Evolutionary conservation across 2,113 vertebrate genomes (phyloP).

Genomic region (Plecotus auritus): DNA sequence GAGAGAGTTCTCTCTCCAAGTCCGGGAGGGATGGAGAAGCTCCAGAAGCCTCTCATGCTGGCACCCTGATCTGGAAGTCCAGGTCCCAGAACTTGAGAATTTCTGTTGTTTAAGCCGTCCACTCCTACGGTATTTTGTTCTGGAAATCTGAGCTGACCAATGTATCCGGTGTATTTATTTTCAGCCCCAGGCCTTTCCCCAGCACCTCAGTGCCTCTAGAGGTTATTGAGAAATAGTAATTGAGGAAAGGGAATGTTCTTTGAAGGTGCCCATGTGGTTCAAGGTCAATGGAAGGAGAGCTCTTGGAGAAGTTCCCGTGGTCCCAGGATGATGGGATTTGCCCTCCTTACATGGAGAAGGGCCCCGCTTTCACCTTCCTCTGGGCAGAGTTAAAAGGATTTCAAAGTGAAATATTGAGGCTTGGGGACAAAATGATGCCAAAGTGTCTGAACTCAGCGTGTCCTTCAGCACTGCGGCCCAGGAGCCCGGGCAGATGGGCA

Average conservation of each 20-base stretch:
- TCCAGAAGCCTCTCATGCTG: fast-evolving
- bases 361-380: neutral
- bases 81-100: neutral
- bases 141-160: neutral
- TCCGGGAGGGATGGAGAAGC: neutral
- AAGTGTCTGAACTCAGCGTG: neutral
- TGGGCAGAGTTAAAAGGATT: neutral
- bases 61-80: neutral
- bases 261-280: neutral
- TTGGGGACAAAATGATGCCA: neutral
- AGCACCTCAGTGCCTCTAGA: neutral
- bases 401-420: neutral
- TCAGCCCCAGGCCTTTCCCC: neutral
- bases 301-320: neutral
- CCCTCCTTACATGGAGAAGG: neutral
- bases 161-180: neutral
- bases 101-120: neutral
- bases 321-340: no score
- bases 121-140: neutral
- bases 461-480: neutral
- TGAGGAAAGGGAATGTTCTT: neutral
- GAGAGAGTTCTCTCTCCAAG: neutral
- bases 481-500: conserved; percentile 38
- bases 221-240: fast-evolving
- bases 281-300: neutral